Evolutionary conservation across 2,797 vertebrate genomes (phyloP).

Genomic region (Cercopithecus petaurista): DNA sequence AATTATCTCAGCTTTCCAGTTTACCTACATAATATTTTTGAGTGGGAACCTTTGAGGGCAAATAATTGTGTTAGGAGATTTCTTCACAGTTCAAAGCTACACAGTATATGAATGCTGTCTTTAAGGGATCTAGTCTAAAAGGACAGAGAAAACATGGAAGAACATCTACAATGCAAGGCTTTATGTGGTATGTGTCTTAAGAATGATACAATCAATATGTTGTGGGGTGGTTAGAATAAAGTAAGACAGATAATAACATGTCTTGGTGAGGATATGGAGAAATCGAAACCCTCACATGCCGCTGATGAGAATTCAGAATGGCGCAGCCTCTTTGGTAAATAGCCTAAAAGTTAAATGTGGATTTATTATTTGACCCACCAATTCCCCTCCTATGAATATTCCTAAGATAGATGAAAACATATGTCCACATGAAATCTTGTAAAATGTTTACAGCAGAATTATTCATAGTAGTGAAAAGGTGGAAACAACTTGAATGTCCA

Average conservation of each 20-base stretch:
- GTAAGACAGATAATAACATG: neutral
- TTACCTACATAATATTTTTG: neutral
- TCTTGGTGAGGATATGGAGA: neutral
- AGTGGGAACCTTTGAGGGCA: neutral
- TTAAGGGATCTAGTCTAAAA: neutral
- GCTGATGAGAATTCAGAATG: neutral
- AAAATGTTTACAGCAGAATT: neutral
- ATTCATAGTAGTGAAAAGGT: neutral
- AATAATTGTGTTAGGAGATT: neutral
- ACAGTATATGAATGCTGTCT: neutral
- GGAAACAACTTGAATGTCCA: neutral
- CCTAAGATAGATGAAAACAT: neutral
- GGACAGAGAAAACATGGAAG: neutral
- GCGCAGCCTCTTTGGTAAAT: neutral
- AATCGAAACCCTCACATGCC: neutral
- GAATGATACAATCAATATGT: neutral
- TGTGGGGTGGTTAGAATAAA: neutral
- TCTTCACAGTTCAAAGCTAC: neutral
- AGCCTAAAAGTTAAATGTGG: neutral
- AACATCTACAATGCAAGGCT: neutral
- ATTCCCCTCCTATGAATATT: neutral
- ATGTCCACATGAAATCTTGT: neutral
- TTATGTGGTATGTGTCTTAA: neutral
- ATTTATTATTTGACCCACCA: neutral
- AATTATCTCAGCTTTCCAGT: constrained; percentile 10